Conservation (phyloP, 2,888 invertebrate species). For the Petrolisthes manimaculis region DNA sequence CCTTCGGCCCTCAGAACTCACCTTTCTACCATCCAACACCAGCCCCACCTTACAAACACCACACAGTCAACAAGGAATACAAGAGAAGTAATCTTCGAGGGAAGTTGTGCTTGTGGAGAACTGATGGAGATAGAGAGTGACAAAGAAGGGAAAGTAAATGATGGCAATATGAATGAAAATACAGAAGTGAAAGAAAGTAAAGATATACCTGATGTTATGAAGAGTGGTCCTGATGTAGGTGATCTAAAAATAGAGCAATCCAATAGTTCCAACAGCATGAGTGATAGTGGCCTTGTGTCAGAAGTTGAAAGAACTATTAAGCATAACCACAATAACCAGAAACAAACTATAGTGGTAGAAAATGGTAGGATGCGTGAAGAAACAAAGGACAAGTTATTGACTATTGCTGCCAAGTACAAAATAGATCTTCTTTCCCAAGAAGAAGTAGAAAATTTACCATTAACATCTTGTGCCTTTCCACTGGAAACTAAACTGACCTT, state of each 20-base stretch:
- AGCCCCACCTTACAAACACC: neutral
- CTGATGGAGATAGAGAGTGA: neutral
- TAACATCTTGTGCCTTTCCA: constrained; percentile 42
- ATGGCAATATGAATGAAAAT: neutral
- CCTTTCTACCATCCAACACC: constrained; percentile 46
- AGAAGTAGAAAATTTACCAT: constrained; percentile 27
- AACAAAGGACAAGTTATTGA: neutral
- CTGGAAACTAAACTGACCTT: constrained; percentile 55
- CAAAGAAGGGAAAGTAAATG: neutral
- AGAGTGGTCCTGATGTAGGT: no score
- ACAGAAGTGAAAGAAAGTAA: neutral
- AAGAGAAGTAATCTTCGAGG: neutral
- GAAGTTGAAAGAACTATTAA: neutral
- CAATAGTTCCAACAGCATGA: no score
- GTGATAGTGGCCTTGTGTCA: no score
- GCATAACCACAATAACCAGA: neutral
- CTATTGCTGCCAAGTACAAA: constrained; percentile 18
- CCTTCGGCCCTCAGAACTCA: constrained; percentile 69
- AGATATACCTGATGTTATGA: no score
- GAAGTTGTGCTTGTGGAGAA: neutral
- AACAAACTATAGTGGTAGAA: neutral
- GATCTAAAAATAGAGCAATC: no score
- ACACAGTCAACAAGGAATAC: neutral
- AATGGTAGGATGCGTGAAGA: neutral
- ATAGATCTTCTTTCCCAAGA: constrained; percentile 29